These are phyloP conservation scores for Zaprionus inermis DNA, from an alignment of 1,140 invertebrate genomes.

Conservation along the genomic window DNA sequence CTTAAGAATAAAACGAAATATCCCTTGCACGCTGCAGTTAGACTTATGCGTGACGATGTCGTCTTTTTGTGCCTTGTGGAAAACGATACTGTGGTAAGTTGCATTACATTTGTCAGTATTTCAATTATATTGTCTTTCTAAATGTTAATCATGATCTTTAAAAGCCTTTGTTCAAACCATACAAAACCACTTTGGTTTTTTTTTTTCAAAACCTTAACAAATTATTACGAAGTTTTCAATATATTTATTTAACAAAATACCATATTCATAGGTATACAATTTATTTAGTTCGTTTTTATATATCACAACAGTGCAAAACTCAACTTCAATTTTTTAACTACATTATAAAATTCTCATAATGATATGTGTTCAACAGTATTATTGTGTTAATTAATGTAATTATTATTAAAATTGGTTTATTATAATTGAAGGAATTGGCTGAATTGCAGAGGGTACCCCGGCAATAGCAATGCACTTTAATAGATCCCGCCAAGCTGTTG, in stretches of 20 bases:
- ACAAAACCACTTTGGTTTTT: too few species aligned
- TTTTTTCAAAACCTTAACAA: too few species aligned
- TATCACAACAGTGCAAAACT: constrained; percentile 20
- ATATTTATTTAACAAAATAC: neutral
- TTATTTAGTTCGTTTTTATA: constrained; percentile 17
- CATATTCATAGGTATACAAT: constrained; percentile 5
- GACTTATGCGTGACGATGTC: constrained; percentile 95
- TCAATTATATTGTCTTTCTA: too few species aligned
- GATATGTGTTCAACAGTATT: constrained; percentile 28
- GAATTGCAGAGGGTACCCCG: constrained; percentile 88
- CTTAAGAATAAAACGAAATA: constrained; percentile 95
- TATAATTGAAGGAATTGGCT: constrained; percentile 84
- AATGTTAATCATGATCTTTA: too few species aligned
- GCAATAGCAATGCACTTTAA: constrained; percentile 88
- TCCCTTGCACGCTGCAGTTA: constrained; percentile 95
- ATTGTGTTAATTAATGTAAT: constrained; percentile 86
- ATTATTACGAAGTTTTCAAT: neutral
- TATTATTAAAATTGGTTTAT: constrained; percentile 74
- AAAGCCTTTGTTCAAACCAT: too few species aligned
- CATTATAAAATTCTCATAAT: neutral
- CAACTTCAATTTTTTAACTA: neutral
- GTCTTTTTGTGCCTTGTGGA: constrained; percentile 97
- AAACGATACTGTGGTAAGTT: constrained; percentile 92
- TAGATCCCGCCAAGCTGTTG: constrained; percentile 86
- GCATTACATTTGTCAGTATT: neutral